Base-by-base conservation (phyloP, 1,140 invertebrate species). In the Drosophila subobscura region DNA sequence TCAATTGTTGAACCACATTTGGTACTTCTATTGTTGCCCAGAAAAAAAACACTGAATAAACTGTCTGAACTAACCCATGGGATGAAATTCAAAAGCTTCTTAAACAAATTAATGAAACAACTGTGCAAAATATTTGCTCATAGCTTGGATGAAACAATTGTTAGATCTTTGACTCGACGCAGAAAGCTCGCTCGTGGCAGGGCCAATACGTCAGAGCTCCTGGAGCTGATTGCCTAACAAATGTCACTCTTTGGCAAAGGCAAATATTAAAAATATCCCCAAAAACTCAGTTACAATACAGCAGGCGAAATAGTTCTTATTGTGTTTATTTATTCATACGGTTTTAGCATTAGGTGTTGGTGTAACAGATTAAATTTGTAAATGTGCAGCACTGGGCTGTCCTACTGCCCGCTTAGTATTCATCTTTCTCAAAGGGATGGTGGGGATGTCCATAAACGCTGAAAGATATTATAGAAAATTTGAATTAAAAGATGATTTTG, bases 381-480 rank as follows among this genome's bases (percentile, higher is more conserved):
- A 52, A 7, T 16, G 29, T 40, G 29, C n/a, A 20, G 29, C 3
- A 29, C 14, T 29, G 29, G n/a, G 10, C 14, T 14, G 6, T 20
- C 22, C 7, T 29, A 5, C 23, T 44, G 14, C 12, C 12, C 46
- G 20, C 6, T 65, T 81, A 89, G 49, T 25, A 89, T 46, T 89
- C 85, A 57, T 89, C 85, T 2, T 86, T 79, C 58, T 70, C 79
- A 8, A 89, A 89, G 6, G 85, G 85, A 73, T 89, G 81, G 44
- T 89, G 52, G 25, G 78, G 78, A 72, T 89, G 85, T 20, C 72
- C 79, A 22, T 41, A 50, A 12, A 51, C 58, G 33, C 84, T 89
- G 67, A 20, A 76, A 81, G 33, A 59, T 53, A 60, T 25, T 6
- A 4, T 37, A 53, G 44, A 44, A 2, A 27, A 29, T 22, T 40